Evolutionary conservation across 2,113 vertebrate genomes (phyloP), one percentile per base, ranked within the genome.

Genomic region (Phocoena phocoena): DNA sequence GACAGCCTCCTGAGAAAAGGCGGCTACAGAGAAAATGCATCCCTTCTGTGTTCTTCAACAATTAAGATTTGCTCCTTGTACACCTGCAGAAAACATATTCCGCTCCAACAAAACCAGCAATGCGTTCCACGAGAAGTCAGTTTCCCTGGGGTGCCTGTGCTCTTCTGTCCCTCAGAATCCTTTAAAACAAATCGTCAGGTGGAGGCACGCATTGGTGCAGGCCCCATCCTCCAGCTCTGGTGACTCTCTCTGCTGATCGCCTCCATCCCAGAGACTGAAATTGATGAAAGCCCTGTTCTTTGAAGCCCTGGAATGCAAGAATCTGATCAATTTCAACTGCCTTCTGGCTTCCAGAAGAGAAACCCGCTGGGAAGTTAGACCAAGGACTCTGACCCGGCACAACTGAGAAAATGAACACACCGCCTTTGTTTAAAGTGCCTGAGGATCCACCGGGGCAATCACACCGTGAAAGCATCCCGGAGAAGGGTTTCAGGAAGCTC

Each of bases 41-140:
- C 53, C 60, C 33, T 44, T 9, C 68, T 5, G 20, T 10, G 20
- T 15, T 50, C 68, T 93, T 83, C 15, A 67, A 47, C 83, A 81
- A 70, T 17, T 18, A n/a, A 55, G 23, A 60, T 33, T 50, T 8
- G 60, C 77, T 60, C 38, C 83, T 38, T 1, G 50, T 17, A 2
- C 3, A 8, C 14, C 2, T n/a, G 55, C 5, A 13, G 53, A 36
- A 85, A 53, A 68, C 14, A 18, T 1, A 68, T 2, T 1, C 28
- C 18, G 31, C 17, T 38, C 8, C 4, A 25, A 85, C 25, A 38
- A 36, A 17, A 68, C 25, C n/a, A 68, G 23, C 36, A 1, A 9
- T 3, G 17, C 2, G n/a, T 13, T 1, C 18, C 60, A 31, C 0
- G 1, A 73, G 25, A 8, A 60, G 26, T 1, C 21, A 1, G 0